These are phyloP conservation scores for Pammene aurita DNA, from an alignment of 2,888 invertebrate species.

Conservation along the genomic window DNA sequence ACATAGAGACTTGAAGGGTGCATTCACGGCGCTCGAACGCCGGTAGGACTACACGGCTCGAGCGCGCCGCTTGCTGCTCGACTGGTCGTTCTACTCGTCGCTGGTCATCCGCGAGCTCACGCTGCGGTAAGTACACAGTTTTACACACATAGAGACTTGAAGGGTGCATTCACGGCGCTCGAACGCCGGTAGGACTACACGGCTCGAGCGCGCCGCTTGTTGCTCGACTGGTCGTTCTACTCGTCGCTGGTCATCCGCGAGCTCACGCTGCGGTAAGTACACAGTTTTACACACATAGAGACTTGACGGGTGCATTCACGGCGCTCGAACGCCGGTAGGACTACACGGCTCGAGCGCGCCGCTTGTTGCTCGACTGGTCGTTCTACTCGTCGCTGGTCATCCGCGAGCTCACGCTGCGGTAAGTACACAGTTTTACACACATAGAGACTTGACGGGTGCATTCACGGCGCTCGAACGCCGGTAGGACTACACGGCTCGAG, in stretches of 20 bases:
- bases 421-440: slow-evolving; percentile 55
- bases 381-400: slow-evolving; percentile 98
- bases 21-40: slow-evolving; percentile 93
- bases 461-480: slow-evolving; percentile 94
- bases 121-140: slow-evolving; percentile 77
- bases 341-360: slow-evolving; percentile 92
- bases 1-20: slow-evolving; percentile 82
- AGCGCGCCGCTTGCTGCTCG: slow-evolving; percentile 94
- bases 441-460: slow-evolving; percentile 85
- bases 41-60: slow-evolving; percentile 92
- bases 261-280: slow-evolving; percentile 87
- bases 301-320: slow-evolving; percentile 88
- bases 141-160: slow-evolving; percentile 53
- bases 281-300: slow-evolving; percentile 55
- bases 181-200: slow-evolving; percentile 92
- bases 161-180: slow-evolving; percentile 95
- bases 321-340: slow-evolving; percentile 93
- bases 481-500: slow-evolving; percentile 91
- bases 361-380: slow-evolving; percentile 97
- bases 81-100: slow-evolving; percentile 98
- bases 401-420: slow-evolving; percentile 93
- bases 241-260: slow-evolving; percentile 98
- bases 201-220: slow-evolving; percentile 93
- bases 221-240: slow-evolving; percentile 98
- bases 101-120: slow-evolving; percentile 97